Evolutionary conservation across 2,797 vertebrate genomes (phyloP).

Genomic region (Brachymystax lenok): DNA sequence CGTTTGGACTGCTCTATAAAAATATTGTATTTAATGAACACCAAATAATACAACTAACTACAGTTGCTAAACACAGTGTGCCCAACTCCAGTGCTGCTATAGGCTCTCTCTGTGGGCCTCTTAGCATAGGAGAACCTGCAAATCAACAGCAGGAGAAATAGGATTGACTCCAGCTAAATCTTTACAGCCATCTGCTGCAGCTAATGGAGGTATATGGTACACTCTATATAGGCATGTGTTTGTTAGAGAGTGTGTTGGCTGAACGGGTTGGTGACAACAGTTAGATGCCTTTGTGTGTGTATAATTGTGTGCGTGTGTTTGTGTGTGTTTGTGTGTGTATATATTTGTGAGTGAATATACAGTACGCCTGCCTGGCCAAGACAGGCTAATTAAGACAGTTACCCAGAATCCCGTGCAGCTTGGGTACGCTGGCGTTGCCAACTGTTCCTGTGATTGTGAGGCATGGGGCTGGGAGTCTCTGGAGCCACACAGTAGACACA

Average conservation of each 20-base stretch:
- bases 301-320: neutral
- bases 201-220: neutral
- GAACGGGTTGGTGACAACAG: too few species aligned
- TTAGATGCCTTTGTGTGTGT: neutral
- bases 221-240: neutral
- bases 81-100: neutral
- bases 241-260: neutral
- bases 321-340: slow-evolving; percentile 1
- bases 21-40: neutral
- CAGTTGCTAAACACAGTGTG: neutral
- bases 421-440: slow-evolving; percentile 23
- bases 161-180: neutral
- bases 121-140: neutral
- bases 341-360: neutral
- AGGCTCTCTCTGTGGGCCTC: too few species aligned
- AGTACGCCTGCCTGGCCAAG: slow-evolving; percentile 6
- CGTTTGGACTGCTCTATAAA: neutral
- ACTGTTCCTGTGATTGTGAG: slow-evolving; percentile 1
- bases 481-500: too few species aligned
- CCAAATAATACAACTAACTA: neutral
- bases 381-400: slow-evolving; percentile 30
- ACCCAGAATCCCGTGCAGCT: slow-evolving; percentile 20
- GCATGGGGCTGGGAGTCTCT: too few species aligned
- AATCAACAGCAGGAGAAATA: neutral
- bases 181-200: neutral